Conservation (phyloP, 2,113 vertebrate species). For the Pleuronectes platessa region DNA sequence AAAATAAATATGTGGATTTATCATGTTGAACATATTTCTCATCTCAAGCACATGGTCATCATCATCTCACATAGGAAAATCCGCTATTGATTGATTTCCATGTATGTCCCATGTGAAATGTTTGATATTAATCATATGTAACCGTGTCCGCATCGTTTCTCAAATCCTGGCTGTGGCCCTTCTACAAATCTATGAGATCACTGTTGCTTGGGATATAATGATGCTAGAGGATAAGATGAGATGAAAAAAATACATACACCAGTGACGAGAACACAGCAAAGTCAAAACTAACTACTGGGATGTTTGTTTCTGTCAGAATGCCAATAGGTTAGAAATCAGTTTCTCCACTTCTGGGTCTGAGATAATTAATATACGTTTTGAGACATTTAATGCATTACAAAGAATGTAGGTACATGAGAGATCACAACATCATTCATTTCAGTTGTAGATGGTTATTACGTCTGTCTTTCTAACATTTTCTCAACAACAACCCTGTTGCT, state of each 20-base stretch:
- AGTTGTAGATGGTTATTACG: slow-evolving; percentile 47
- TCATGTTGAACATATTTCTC: not conserved
- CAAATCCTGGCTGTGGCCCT: not conserved
- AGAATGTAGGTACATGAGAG: slow-evolving; percentile 30
- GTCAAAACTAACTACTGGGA: slow-evolving; percentile 50
- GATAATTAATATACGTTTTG: slow-evolving; percentile 23
- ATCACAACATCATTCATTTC: slow-evolving; percentile 38
- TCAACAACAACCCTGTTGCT: slow-evolving; percentile 65
- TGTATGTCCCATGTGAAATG: no score
- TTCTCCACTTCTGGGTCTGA: slow-evolving; percentile 20
- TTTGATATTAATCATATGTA: no score
- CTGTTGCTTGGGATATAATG: slow-evolving; percentile 39
- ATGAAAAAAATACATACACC: not conserved
- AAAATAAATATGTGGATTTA: no score
- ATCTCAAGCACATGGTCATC: not conserved
- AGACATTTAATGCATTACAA: slow-evolving; percentile 45
- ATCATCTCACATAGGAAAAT: no score
- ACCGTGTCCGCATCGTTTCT: no score
- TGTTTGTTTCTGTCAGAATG: slow-evolving; percentile 32
- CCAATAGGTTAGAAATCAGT: slow-evolving; percentile 25
- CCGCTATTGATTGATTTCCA: no score
- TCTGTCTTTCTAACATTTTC: slow-evolving; percentile 76
- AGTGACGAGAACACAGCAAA: slow-evolving; percentile 12
- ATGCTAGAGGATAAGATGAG: slow-evolving; percentile 31
- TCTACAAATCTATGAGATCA: not conserved